Conservation (phyloP, 2,113 vertebrate genomes). For the Coregonus clupeaformis region DNA sequence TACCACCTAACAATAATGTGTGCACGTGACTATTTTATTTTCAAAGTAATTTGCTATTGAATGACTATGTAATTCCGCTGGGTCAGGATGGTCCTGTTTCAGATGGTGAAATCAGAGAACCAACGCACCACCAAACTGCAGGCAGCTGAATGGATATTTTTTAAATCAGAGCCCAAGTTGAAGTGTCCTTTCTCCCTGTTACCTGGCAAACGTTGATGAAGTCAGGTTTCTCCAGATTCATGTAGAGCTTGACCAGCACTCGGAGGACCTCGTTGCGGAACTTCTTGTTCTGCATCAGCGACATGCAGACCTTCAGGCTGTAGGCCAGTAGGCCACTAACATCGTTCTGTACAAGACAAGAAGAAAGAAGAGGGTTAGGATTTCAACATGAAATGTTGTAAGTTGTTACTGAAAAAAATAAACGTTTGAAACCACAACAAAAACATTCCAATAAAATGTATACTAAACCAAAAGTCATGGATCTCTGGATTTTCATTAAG, state of each 20-base stretch:
- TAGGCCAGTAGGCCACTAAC: conserved; percentile 96
- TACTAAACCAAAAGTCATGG: too few relatives aligned
- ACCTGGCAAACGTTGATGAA: conserved; percentile 99
- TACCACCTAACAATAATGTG: too few relatives aligned
- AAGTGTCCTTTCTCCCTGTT: conserved; percentile 7
- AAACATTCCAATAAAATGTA: too few relatives aligned
- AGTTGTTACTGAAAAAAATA: too few relatives aligned
- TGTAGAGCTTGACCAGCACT: conserved; percentile 97
- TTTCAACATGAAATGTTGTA: background rate
- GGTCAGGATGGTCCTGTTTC: too few relatives aligned
- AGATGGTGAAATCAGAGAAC: too few relatives aligned
- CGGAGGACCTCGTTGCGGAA: conserved; percentile 95
- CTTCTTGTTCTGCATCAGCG: conserved; percentile 98
- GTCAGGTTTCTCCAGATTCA: conserved; percentile 98
- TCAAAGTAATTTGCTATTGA: too few relatives aligned
- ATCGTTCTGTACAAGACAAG: conserved; percentile 81
- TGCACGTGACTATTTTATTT: too few relatives aligned
- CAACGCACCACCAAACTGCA: background rate
- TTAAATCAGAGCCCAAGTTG: background rate
- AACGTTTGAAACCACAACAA: too few relatives aligned
- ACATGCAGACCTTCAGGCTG: conserved; percentile 99
- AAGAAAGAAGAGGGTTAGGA: background rate
- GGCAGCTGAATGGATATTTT: background rate
- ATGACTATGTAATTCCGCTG: too few relatives aligned
- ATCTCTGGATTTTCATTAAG: background rate